These are phyloP conservation scores for Beris morrisii DNA, from an alignment of 2,888 invertebrate genomes.

Conservation along the genomic window DNA sequence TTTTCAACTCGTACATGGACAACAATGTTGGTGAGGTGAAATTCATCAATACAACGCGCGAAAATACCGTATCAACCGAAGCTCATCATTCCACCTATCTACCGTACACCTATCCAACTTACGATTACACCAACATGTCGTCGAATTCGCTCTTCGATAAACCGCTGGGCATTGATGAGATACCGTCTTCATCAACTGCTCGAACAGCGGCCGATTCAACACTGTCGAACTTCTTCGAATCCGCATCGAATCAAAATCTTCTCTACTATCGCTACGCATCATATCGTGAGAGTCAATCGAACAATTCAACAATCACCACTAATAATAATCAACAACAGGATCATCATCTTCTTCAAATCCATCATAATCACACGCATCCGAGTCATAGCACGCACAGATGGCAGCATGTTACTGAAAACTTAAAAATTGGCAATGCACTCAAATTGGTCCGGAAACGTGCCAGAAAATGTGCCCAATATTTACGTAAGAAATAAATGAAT, in stretches of 20 bases:
- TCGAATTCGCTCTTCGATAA: conserved; percentile 54
- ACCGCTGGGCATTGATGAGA: conserved; percentile 51
- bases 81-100: conserved; percentile 48
- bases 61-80: conserved; percentile 47
- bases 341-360: conserved; percentile 20
- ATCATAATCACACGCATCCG: conserved; percentile 16
- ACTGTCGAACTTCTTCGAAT: conserved; percentile 42
- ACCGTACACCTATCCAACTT: conserved; percentile 52
- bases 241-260: conserved; percentile 48
- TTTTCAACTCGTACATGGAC: conserved; percentile 50
- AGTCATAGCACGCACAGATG: conserved; percentile 43
- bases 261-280: conserved; percentile 40
- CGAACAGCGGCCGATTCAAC: conserved; percentile 31
- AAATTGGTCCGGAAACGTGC: conserved; percentile 54
- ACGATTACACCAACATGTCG: conserved; percentile 55
- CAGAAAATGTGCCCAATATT: conserved; percentile 55
- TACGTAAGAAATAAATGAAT: conserved; percentile 51
- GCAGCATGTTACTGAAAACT: conserved; percentile 50
- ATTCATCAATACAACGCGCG: conserved; percentile 52
- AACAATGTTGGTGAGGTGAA: conserved; percentile 51
- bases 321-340: conserved; percentile 39
- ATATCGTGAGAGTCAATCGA: conserved; percentile 43
- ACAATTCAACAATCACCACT: conserved; percentile 40
- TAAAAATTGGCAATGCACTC: conserved; percentile 52
- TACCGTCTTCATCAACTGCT: conserved; percentile 44